Evolutionary conservation across 2,888 invertebrate genomes (phyloP).

Genomic region (Pimpla rufipes): DNA sequence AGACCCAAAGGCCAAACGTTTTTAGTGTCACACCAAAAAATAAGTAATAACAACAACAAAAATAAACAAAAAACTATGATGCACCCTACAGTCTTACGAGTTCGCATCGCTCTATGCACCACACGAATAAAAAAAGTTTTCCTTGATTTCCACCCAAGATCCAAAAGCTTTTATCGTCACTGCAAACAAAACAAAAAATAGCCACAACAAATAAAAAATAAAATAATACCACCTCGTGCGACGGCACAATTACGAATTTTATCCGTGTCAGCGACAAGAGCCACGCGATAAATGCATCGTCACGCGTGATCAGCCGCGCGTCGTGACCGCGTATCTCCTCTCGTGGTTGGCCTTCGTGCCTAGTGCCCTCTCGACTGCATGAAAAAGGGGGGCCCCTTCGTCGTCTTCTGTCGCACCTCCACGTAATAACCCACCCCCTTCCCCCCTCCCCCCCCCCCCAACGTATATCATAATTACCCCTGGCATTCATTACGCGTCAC

Average conservation of each 20-base stretch:
- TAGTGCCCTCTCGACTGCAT: constrained; percentile 49
- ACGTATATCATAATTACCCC: constrained; percentile 72
- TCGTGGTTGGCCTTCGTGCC: constrained; percentile 50
- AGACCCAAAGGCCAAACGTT: no score
- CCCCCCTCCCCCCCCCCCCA: constrained; percentile 46
- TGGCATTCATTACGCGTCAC: constrained; percentile 73
- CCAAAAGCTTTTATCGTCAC: background rate
- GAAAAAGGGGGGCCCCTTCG: constrained; percentile 40
- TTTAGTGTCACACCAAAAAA: no score
- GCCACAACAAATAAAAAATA: no score
- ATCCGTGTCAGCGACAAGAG: constrained; percentile 56
- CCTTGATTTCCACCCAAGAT: no score
- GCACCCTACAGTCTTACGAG: no score
- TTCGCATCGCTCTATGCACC: no score
- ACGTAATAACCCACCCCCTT: constrained; percentile 69
- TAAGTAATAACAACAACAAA: no score
- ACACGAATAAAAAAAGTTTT: no score
- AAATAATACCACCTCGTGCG: background rate
- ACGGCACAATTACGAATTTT: constrained; percentile 7
- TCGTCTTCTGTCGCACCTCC: constrained; percentile 52
- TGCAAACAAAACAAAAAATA: no score
- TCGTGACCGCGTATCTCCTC: constrained; percentile 48
- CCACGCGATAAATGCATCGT: constrained; percentile 67
- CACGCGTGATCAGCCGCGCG: constrained; percentile 69
- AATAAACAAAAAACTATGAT: no score